Conservation (phyloP, 2,888 invertebrate genomes). For the Nymphalis polychloros region DNA sequence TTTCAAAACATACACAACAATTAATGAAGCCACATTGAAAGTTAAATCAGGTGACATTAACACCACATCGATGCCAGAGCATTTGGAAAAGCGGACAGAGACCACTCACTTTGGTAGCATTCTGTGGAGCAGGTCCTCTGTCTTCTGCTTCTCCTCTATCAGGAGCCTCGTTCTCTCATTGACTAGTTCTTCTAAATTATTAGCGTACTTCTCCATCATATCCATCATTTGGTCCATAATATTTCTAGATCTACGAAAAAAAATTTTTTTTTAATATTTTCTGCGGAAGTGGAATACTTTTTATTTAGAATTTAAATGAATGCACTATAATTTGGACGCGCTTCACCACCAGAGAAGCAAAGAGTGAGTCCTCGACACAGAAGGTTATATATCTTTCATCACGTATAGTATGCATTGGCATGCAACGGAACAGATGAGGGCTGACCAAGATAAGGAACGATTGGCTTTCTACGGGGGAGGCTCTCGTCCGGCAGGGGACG, state of each 20-base stretch:
- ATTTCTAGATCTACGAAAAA: slow-evolving; percentile 85
- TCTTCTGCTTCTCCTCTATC: slow-evolving; percentile 95
- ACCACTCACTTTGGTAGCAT: slow-evolving; percentile 94
- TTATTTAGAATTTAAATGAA: no score
- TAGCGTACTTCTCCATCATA: slow-evolving; percentile 98
- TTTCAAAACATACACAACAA: slow-evolving; percentile 53
- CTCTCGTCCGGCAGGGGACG: no score
- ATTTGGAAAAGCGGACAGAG: slow-evolving; percentile 23
- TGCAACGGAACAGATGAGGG: no score
- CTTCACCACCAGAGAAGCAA: no score
- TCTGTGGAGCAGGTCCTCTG: slow-evolving; percentile 93
- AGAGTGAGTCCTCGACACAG: no score
- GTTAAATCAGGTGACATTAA: slow-evolving; percentile 40
- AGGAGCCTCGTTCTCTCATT: slow-evolving; percentile 93
- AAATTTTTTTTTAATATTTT: background rate
- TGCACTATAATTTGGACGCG: no score
- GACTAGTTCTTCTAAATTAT: slow-evolving; percentile 96
- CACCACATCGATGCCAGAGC: slow-evolving; percentile 28
- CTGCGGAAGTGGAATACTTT: background rate
- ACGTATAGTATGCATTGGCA: no score
- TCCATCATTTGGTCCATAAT: slow-evolving; percentile 99
- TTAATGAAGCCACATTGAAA: slow-evolving; percentile 45
- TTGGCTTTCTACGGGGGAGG: no score
- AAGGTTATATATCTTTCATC: no score
- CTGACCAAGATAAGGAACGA: no score